Evolutionary conservation across 2,797 vertebrate species (phyloP), one percentile per base, ranked within the genome.

Genomic region (Sebastiscus albofasciatus): DNA sequence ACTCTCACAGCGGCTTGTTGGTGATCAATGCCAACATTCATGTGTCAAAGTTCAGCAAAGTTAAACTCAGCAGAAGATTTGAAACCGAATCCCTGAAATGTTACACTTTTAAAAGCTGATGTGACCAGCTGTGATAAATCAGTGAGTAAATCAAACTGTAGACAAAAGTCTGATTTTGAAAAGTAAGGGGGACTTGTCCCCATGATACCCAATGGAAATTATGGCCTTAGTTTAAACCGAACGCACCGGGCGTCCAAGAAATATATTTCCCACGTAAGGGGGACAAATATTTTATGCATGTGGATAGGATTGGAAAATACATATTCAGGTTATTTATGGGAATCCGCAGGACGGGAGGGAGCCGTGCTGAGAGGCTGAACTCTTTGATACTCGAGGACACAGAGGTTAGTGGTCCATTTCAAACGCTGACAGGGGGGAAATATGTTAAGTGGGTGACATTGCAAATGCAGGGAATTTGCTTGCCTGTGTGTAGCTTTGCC

Each of bases 371-470:
- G 83, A 82, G 67, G 77, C 68, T 56, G 70, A 81, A 76, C 70
- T 81, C 84, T 91, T 89, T 90, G 89, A 93, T 84, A 87, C 68
- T 66, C 20, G 68, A 91, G 87, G 83, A 87, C 75, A 67, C 56
- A 8, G 84, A 89, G 87, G 89, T 85, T 90, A 86, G 90, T 66
- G 83, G 86, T 84, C 85, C 87, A 83, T 91, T 90, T 87, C 82
- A 89, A 87, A 93, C 26, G 78, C 89, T 94, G 92, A 94, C 88
- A 58, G 67, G 61, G 49, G 78, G 86, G 86, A 89, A 93, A 89
- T 91, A 91, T 93, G 88, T 92, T 91, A 92, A 93, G 89, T 89
- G 90, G 89, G 90, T 90, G 90, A 93, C 87, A 84, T 80, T 90
- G 91, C 80, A 90, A 93, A 92, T 86, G 85, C 87, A 82, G 84